Evolutionary conservation across 2,888 invertebrate genomes (phyloP).

Genomic region (Hirtodrosophila cameraria): DNA sequence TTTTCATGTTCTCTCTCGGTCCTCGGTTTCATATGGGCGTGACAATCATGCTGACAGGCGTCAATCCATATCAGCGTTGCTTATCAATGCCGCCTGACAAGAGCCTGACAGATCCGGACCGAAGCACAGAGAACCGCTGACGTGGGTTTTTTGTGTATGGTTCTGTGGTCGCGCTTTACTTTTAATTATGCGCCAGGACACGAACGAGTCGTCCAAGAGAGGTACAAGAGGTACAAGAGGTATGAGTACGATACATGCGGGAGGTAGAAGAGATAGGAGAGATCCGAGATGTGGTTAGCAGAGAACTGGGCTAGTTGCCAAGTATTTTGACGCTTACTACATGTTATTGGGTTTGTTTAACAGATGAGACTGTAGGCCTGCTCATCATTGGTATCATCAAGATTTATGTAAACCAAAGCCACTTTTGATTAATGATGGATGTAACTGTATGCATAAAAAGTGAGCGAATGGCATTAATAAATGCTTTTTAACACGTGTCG

Average conservation of each 20-base stretch:
- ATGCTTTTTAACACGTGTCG: conserved; percentile 12
- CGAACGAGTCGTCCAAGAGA: conserved; percentile 1
- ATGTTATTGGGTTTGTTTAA: conserved; percentile 62
- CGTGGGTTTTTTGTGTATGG: conserved; percentile 33
- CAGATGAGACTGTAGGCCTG: conserved; percentile 19
- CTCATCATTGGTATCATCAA: conserved; percentile 17
- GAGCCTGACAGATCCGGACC: conserved; percentile 8
- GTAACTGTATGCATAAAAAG: no score
- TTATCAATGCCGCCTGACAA: conserved; percentile 48
- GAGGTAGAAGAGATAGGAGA: neutral
- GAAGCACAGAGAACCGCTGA: conserved; percentile 42
- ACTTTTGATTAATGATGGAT: conserved; percentile 67
- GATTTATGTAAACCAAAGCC: conserved; percentile 38
- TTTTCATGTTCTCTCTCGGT: neutral
- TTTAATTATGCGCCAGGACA: conserved; percentile 54
- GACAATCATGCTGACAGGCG: conserved; percentile 51
- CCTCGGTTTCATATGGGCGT: conserved; percentile 9
- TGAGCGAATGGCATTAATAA: conserved; percentile 29
- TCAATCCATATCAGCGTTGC: conserved; percentile 52
- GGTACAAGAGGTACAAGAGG: neutral
- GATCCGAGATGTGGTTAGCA: neutral
- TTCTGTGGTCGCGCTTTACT: conserved; percentile 42
- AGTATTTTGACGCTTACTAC: conserved; percentile 47
- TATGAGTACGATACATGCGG: no score
- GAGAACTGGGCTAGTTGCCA: conserved; percentile 46